A percentile compares a stretch with the other conserved stretches of the same genome.
These are phyloP conservation scores for Struthio camelus DNA, from an alignment of 2,113 vertebrate species.

Conservation along the genomic window DNA sequence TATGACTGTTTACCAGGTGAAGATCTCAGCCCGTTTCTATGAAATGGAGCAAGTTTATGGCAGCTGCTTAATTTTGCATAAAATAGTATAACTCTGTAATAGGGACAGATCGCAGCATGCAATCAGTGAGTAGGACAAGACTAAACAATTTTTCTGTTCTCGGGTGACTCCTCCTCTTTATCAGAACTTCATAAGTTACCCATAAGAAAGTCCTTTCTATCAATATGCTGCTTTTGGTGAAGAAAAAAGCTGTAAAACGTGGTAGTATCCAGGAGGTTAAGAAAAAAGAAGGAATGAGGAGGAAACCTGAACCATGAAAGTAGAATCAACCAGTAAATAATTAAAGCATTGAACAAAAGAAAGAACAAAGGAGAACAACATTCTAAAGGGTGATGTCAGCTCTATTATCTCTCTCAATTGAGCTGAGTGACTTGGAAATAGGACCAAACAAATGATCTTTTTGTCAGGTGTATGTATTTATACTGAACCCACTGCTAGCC, in stretches of 20 bases:
- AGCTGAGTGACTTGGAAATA: background rate
- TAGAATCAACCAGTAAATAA: background rate
- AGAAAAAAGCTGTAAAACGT: background rate
- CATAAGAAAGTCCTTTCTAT: background rate
- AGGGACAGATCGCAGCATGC: background rate
- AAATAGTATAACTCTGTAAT: background rate
- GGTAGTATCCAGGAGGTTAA: background rate
- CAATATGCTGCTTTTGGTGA: background rate
- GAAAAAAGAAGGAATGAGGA: too few species aligned
- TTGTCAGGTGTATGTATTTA: background rate
- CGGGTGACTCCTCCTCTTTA: background rate
- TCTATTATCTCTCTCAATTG: background rate
- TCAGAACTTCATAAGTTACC: background rate
- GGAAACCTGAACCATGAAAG: accelerated
- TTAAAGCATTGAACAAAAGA: background rate
- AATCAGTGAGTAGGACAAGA: background rate
- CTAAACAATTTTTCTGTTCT: background rate
- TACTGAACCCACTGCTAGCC: background rate
- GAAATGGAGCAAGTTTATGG: background rate
- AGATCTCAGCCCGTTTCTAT: background rate
- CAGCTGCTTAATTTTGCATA: background rate
- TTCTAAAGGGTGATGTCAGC: background rate
- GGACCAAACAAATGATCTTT: background rate
- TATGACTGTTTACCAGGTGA: background rate
- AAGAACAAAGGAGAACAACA: background rate